Evolutionary conservation across 2,888 invertebrate genomes (phyloP).

Genomic region (Cosmopolites sordidus): DNA sequence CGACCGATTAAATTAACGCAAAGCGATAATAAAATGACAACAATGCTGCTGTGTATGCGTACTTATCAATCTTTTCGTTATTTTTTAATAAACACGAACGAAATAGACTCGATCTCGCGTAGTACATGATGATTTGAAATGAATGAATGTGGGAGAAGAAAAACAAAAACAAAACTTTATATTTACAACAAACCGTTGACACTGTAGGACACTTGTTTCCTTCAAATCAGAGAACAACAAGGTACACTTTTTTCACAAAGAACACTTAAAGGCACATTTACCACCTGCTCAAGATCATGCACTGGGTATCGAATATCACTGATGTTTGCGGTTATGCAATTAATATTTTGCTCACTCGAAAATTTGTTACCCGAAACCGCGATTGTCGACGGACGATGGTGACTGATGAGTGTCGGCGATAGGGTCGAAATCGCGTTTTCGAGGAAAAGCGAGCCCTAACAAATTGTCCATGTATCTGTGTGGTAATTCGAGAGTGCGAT

Average conservation of each 20-base stretch:
- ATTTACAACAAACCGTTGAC: no score
- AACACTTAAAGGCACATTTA: slow-evolving; percentile 3
- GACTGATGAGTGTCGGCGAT: slow-evolving; percentile 1
- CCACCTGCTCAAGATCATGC: neutral
- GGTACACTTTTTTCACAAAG: no score
- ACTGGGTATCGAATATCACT: slow-evolving; percentile 4
- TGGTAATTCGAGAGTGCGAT: slow-evolving; percentile 45
- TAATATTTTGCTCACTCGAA: neutral
- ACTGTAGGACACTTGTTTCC: no score
- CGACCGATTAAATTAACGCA: slow-evolving; percentile 43
- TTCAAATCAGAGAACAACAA: no score
- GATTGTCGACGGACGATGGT: neutral
- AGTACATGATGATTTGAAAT: no score
- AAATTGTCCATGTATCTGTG: slow-evolving; percentile 48
- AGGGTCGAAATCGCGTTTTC: slow-evolving; percentile 12
- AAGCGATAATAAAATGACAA: slow-evolving; percentile 22
- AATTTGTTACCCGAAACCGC: neutral
- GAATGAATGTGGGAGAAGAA: no score
- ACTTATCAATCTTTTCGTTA: neutral
- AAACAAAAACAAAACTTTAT: no score
- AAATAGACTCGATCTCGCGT: no score
- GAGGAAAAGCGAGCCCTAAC: slow-evolving; percentile 43
- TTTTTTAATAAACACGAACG: no score
- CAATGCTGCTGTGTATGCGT: slow-evolving; percentile 7
- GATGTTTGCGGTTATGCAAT: slow-evolving; percentile 1